These are phyloP conservation scores for Cyprinella venusta DNA, from an alignment of 2,797 vertebrate species.

Conservation along the genomic window DNA sequence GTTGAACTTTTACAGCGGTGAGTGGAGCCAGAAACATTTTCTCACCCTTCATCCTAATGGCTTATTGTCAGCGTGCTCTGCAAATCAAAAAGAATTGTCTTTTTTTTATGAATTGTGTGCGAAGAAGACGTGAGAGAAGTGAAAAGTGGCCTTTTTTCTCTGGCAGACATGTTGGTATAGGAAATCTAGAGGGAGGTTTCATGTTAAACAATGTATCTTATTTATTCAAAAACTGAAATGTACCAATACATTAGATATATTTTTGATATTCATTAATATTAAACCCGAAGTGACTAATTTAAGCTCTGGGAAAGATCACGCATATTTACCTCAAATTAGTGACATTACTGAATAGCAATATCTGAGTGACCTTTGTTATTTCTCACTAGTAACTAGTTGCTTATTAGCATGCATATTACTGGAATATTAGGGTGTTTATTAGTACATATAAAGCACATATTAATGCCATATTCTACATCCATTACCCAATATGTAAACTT, in stretches of 20 bases:
- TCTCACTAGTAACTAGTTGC: too few relatives aligned
- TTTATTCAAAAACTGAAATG: conserved; percentile 6
- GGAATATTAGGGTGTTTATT: too few relatives aligned
- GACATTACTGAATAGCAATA: not conserved
- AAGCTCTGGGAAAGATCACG: not conserved
- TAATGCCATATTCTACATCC: too few relatives aligned
- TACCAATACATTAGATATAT: not conserved
- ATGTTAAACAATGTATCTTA: too few relatives aligned
- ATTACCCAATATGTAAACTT: too few relatives aligned
- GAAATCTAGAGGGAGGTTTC: conserved; percentile 24
- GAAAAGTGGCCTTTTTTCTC: conserved; percentile 42
- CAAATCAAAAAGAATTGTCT: conserved; percentile 67
- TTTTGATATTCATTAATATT: conserved; percentile 1
- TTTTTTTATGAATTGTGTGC: conserved; percentile 44
- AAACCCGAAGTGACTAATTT: not conserved
- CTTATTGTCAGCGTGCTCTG: conserved; percentile 70
- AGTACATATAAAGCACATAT: too few relatives aligned
- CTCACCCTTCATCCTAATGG: conserved; percentile 70
- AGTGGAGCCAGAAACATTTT: conserved; percentile 62
- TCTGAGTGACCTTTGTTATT: not conserved
- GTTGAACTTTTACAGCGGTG: conserved; percentile 44
- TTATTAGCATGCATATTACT: too few relatives aligned
- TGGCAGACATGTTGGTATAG: not conserved
- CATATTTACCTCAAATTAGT: not conserved
- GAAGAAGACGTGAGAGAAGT: not conserved